These are phyloP conservation scores for Chroicocephalus ridibundus DNA, from an alignment of 2,113 vertebrate species.

Conservation along the genomic window DNA sequence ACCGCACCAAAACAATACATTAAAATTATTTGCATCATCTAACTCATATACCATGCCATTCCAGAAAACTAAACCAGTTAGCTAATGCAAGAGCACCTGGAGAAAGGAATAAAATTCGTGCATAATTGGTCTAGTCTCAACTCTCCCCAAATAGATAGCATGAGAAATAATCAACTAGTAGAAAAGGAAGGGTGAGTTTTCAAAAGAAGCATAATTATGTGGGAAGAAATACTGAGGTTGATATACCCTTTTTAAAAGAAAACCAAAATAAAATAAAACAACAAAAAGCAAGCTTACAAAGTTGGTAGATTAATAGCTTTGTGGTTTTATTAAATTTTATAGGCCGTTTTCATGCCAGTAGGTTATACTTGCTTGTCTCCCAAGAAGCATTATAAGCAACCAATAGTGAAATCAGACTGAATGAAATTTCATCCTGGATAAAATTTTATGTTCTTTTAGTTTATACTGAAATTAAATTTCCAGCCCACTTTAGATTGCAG, in stretches of 20 bases:
- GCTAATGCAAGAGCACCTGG: neutral
- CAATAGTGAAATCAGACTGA: neutral
- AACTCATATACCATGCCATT: neutral
- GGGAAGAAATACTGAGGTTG: neutral
- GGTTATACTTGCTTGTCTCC: neutral
- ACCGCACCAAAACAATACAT: neutral
- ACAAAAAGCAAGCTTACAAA: neutral
- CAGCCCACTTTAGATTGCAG: neutral
- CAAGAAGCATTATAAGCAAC: neutral
- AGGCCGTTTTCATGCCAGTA: neutral
- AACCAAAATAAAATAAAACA: neutral
- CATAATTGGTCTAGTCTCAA: neutral
- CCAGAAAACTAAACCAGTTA: neutral
- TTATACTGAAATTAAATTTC: neutral
- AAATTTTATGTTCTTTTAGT: neutral
- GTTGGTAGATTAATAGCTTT: neutral
- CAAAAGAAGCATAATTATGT: neutral
- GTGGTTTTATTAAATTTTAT: neutral
- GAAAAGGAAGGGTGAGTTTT: neutral
- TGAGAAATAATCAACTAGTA: neutral
- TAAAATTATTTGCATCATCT: neutral
- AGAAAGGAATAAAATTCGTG: neutral
- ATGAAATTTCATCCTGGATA: neutral
- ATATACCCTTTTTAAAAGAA: neutral
- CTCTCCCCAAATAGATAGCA: neutral